These are phyloP conservation scores for Allobates femoralis DNA, from an alignment of 2,797 vertebrate genomes.

Conservation along the genomic window DNA sequence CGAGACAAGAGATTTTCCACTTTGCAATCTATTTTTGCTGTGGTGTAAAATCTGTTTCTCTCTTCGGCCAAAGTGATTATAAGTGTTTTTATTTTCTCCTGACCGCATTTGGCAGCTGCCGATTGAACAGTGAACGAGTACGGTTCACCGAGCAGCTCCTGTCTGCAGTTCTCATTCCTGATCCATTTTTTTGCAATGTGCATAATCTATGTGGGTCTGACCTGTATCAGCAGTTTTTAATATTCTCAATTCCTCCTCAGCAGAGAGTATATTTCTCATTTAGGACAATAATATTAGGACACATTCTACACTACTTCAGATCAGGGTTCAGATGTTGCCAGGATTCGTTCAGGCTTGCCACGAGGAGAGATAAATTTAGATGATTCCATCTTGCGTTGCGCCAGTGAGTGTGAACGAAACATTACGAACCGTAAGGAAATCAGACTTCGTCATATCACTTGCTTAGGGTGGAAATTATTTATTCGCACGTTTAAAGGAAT, in stretches of 20 bases:
- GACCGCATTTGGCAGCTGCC: slow-evolving; percentile 52
- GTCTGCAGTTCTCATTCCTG: not conserved
- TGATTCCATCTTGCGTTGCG: slow-evolving; percentile 16
- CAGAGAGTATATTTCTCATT: slow-evolving; percentile 42
- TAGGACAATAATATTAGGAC: slow-evolving; percentile 29
- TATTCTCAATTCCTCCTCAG: slow-evolving; percentile 36
- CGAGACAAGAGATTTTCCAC: not conserved
- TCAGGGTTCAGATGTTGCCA: slow-evolving; percentile 37
- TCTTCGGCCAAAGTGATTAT: slow-evolving; percentile 40
- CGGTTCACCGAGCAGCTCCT: slow-evolving; percentile 42
- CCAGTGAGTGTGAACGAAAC: slow-evolving; percentile 18
- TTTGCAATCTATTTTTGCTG: not conserved
- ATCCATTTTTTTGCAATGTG: slow-evolving; percentile 29
- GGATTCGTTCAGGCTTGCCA: slow-evolving; percentile 13
- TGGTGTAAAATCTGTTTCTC: slow-evolving; percentile 19
- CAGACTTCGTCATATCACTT: slow-evolving; percentile 18
- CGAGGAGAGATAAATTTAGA: slow-evolving; percentile 38
- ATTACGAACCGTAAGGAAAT: slow-evolving; percentile 15
- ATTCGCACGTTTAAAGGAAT: not conserved
- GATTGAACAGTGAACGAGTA: slow-evolving; percentile 16
- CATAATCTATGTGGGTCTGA: slow-evolving; percentile 17
- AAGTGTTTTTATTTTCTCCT: slow-evolving; percentile 37
- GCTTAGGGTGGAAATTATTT: slow-evolving; percentile 11
- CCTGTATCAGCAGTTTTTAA: slow-evolving; percentile 55
- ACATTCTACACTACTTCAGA: slow-evolving; percentile 1